Conservation (phyloP, 1,140 invertebrate species). For the Myzus persicae region DNA sequence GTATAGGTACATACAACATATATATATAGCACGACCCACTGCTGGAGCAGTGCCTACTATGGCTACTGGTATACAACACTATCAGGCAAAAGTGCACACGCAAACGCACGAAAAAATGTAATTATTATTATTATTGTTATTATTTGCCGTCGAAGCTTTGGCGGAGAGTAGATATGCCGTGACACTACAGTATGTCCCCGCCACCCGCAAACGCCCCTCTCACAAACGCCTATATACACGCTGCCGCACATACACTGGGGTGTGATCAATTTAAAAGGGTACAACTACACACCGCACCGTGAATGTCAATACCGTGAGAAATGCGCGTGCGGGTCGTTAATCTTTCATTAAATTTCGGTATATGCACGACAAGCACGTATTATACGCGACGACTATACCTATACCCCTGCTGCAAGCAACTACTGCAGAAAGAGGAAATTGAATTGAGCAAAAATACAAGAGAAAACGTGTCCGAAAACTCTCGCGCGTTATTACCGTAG, state of each 20-base stretch:
- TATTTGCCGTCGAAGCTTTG: not conserved
- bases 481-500: not conserved
- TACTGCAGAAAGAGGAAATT: not conserved
- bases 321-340: slow-evolving; percentile 19
- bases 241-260: not conserved
- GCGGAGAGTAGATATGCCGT: not conserved
- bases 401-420: not conserved
- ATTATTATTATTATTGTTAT: slow-evolving; percentile 45
- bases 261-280: slow-evolving; percentile 43
- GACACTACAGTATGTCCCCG: not conserved
- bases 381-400: not conserved
- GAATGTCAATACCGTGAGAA: slow-evolving; percentile 23
- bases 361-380: slow-evolving; percentile 11
- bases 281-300: not conserved
- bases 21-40: not conserved
- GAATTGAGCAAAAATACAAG: not conserved
- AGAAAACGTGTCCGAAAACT: not conserved
- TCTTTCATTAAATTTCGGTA: slow-evolving; percentile 42
- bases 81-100: not conserved
- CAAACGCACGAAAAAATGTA: slow-evolving; percentile 1
- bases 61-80: not conserved
- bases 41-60: too few relatives aligned
- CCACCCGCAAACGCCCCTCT: not conserved
- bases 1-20: not conserved
- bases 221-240: not conserved